Conservation (phyloP, 2,797 vertebrate genomes). For the Amazona finschi region DNA sequence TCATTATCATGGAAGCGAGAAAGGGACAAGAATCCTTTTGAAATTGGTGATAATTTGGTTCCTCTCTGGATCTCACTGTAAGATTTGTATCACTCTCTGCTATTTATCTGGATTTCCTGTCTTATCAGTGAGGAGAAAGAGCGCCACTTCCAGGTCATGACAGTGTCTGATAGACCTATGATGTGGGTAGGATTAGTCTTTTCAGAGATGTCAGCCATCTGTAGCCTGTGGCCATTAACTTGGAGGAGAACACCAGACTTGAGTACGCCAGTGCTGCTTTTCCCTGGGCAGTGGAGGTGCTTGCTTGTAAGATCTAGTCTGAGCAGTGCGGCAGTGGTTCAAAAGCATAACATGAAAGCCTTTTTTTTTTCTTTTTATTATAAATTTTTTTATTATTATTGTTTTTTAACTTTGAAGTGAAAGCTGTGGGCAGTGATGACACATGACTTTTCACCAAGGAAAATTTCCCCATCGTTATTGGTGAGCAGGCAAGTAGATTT, state of each 20-base stretch:
- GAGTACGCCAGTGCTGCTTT: neutral
- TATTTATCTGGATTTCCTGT: neutral
- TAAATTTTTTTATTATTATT: neutral
- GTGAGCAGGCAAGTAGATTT: constrained; percentile 17
- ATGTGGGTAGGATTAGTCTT: neutral
- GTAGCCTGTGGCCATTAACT: neutral
- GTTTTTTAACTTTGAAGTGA: neutral
- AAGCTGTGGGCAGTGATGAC: constrained; percentile 14
- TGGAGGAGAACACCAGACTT: neutral
- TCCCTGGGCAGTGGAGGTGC: neutral
- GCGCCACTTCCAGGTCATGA: neutral
- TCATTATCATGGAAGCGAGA: neutral
- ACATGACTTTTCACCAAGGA: neutral
- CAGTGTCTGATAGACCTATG: neutral
- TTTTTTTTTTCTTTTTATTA: neutral
- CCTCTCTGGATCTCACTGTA: accelerated
- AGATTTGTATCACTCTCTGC: neutral
- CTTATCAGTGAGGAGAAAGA: neutral
- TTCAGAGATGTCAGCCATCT: neutral
- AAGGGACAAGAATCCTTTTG: neutral
- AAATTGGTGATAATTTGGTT: neutral
- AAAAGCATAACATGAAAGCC: neutral
- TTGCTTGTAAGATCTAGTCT: neutral
- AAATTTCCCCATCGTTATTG: neutral
- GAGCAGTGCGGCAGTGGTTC: neutral